These are phyloP conservation scores for Lepus oiostolus DNA, from an alignment of 2,797 vertebrate genomes.

Conservation along the genomic window DNA sequence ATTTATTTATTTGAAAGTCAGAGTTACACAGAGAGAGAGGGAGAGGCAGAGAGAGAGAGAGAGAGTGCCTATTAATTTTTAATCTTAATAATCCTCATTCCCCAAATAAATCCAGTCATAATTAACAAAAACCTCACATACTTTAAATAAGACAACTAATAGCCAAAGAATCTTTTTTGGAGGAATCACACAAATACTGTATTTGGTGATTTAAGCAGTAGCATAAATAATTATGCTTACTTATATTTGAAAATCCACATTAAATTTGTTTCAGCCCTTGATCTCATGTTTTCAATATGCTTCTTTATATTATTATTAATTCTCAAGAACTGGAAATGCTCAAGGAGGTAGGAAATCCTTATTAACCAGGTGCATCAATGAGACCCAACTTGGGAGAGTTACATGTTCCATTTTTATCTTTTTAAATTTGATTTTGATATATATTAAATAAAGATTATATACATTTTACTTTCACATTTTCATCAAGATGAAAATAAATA, in stretches of 20 bases:
- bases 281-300: background rate
- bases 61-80: background rate
- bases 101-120: background rate
- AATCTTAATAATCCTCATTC: background rate
- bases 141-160: background rate
- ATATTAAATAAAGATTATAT: background rate
- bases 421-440: background rate
- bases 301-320: background rate
- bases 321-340: background rate
- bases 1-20: no score
- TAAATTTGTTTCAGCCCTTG: background rate
- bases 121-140: background rate
- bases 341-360: background rate
- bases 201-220: background rate
- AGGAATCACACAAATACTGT: background rate
- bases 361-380: background rate
- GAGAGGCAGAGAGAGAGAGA: no score
- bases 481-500: background rate
- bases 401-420: background rate
- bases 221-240: background rate
- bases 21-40: no score
- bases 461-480: conserved; percentile 6
- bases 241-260: background rate
- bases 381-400: no score
- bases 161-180: background rate